A percentile compares a stretch with the other conserved stretches of the same genome.
These are phyloP conservation scores for Nothocercus nigrocapillus DNA, from an alignment of 2,113 vertebrate species.

Conservation along the genomic window DNA sequence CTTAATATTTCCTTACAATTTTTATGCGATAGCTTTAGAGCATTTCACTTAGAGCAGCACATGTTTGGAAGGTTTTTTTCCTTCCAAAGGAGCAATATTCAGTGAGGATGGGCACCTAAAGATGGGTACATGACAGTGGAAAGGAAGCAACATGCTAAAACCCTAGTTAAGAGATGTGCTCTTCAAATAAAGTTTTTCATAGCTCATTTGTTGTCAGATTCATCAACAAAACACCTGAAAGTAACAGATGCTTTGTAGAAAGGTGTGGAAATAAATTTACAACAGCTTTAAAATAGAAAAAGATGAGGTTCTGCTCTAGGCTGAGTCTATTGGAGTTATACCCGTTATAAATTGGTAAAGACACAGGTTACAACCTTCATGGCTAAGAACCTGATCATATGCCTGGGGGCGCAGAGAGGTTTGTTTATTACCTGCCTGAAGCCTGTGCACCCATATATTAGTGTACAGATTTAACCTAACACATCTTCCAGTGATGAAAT, in stretches of 20 bases:
- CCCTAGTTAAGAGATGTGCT: not conserved
- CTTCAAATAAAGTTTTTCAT: not conserved
- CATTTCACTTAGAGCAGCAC: not conserved
- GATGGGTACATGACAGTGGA: not conserved
- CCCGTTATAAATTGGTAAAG: not conserved
- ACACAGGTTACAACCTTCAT: not conserved
- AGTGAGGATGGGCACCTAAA: not conserved
- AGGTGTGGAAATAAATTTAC: not conserved
- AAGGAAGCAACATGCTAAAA: not conserved
- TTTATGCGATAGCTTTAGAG: not conserved
- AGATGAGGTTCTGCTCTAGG: not conserved
- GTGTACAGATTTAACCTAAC: not conserved
- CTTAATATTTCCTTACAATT: not conserved
- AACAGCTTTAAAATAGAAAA: not conserved
- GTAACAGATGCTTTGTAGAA: not conserved
- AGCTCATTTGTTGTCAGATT: not conserved
- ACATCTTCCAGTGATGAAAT: not conserved
- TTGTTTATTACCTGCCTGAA: not conserved
- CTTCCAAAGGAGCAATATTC: not conserved
- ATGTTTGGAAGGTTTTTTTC: not conserved
- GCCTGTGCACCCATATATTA: too few relatives aligned
- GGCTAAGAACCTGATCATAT: not conserved
- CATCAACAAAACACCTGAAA: not conserved
- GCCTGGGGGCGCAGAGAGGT: accelerated
- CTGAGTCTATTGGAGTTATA: not conserved